Evolutionary conservation across 2,888 invertebrate species (phyloP).

Genomic region (Oligia latruncula): DNA sequence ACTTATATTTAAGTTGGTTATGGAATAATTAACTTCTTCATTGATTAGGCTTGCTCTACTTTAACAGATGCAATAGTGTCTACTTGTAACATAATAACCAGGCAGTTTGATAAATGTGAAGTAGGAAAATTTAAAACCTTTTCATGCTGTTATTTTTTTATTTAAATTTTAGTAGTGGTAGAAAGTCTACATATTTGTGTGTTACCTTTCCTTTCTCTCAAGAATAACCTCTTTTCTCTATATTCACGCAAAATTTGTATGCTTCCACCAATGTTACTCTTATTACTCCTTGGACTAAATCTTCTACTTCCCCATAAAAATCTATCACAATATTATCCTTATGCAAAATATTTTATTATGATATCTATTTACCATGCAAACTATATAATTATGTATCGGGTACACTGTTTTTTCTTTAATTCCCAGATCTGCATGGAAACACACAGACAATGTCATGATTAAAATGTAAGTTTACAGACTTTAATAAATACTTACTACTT

Average conservation of each 20-base stretch:
- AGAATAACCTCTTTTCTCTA: slow-evolving; percentile 8
- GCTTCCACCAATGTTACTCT: slow-evolving; percentile 8
- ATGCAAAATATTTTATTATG: slow-evolving; percentile 11
- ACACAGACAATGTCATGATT: slow-evolving; percentile 69
- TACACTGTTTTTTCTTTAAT: slow-evolving; percentile 67
- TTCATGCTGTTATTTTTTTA: background rate
- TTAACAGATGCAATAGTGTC: background rate
- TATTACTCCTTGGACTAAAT: slow-evolving; percentile 2
- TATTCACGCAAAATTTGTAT: background rate
- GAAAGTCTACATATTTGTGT: slow-evolving; percentile 2
- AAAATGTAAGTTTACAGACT: slow-evolving; percentile 66
- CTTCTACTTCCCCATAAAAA: background rate
- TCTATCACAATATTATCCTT: background rate
- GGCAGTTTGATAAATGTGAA: background rate
- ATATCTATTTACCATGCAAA: slow-evolving; percentile 32
- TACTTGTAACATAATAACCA: background rate
- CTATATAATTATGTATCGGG: slow-evolving; percentile 52
- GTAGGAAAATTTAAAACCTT: background rate
- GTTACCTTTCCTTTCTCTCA: background rate
- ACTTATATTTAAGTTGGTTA: slow-evolving; percentile 3
- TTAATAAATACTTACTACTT: slow-evolving; percentile 56
- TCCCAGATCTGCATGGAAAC: slow-evolving; percentile 69
- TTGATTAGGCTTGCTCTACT: background rate
- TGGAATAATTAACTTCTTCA: background rate
- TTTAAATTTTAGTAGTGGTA: background rate